Percentiles rank a stretch among this genome's conserved stretches.
Conservation (phyloP, 2,888 invertebrate species). For the Mechanitis mazaeus region DNA sequence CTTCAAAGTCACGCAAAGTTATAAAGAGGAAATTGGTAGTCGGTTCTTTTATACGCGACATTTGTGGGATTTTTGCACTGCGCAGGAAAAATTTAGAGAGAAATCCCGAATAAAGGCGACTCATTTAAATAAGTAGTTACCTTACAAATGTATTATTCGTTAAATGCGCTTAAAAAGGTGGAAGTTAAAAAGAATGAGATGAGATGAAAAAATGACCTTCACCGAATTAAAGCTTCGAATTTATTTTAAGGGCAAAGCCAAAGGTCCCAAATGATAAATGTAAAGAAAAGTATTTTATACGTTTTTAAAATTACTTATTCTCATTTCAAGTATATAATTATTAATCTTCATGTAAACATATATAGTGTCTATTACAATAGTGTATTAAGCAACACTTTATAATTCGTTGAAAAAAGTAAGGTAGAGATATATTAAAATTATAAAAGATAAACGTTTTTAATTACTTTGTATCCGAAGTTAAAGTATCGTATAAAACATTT, state of each 20-base stretch:
- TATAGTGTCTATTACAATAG: no score
- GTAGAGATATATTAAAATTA: neutral
- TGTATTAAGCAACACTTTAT: no score
- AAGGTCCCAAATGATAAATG: neutral
- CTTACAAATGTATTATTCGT: constrained; percentile 17
- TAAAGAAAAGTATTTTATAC: neutral
- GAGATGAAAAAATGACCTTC: constrained; percentile 3
- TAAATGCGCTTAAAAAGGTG: constrained; percentile 6
- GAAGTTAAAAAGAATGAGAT: constrained; percentile 6
- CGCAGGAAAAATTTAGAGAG: constrained; percentile 16
- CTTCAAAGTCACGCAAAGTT: constrained; percentile 14
- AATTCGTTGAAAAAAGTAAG: no score
- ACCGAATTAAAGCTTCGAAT: neutral
- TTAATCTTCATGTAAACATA: no score
- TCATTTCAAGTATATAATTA: no score
- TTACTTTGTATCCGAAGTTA: neutral
- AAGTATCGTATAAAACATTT: neutral
- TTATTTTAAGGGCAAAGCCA: neutral
- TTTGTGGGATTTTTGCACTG: constrained; percentile 20
- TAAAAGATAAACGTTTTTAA: neutral
- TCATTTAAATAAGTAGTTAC: constrained; percentile 26
- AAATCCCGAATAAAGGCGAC: constrained; percentile 19
- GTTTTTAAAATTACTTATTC: no score
- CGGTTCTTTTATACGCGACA: constrained; percentile 10
- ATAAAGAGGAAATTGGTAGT: constrained; percentile 18